These are phyloP conservation scores for Aphelocoma californica DNA, from an alignment of 2,797 vertebrate genomes.

Conservation along the genomic window DNA sequence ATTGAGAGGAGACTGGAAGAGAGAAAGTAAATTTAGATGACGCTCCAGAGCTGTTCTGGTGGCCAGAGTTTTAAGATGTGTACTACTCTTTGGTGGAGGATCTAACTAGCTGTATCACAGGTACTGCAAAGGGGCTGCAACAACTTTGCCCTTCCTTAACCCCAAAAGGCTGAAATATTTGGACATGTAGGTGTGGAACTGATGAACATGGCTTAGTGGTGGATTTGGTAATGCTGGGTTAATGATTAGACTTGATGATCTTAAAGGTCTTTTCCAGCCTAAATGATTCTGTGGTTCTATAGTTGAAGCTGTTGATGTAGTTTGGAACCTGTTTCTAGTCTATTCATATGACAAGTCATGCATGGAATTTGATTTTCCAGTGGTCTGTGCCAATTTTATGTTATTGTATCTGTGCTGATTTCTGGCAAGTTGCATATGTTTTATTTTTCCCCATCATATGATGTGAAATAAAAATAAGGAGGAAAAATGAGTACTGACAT, in stretches of 20 bases:
- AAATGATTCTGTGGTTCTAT: background rate
- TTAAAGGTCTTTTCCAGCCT: background rate
- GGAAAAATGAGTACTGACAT: background rate
- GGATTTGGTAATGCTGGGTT: background rate
- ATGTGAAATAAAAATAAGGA: background rate
- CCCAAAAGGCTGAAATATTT: background rate
- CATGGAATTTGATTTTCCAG: background rate
- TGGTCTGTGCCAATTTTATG: background rate
- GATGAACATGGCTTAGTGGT: background rate
- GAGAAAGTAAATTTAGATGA: background rate
- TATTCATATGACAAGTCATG: background rate
- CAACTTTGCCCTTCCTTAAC: background rate
- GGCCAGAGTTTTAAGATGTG: background rate
- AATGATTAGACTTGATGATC: rapidly evolving
- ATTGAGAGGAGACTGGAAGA: background rate
- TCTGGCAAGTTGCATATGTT: background rate
- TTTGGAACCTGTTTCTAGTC: background rate
- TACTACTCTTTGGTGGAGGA: background rate
- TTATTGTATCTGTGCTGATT: background rate
- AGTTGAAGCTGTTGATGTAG: background rate
- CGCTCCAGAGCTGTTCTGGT: background rate
- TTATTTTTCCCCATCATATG: background rate
- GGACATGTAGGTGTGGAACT: background rate
- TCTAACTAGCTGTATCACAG: background rate
- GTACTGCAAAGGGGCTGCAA: background rate